phyloP scores from a whole-genome alignment of 2,113 vertebrate species.

The Dicrurus megarhynchus region DNA sequence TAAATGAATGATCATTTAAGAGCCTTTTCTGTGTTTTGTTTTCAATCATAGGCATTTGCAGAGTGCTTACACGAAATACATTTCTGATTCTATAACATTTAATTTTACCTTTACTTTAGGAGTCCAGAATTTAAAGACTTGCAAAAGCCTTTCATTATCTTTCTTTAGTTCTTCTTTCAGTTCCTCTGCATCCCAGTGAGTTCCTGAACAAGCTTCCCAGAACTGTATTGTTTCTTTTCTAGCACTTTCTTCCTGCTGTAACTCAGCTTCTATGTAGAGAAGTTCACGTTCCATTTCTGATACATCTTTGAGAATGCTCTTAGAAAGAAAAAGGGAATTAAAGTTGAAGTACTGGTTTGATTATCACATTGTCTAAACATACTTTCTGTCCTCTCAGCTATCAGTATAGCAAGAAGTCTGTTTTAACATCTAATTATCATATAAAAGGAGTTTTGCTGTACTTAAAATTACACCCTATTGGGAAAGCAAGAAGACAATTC shows the following conservation, averaged over 20 bases:
- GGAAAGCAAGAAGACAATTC: not conserved
- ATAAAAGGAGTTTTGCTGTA: not conserved
- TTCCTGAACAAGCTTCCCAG: constrained; percentile 56
- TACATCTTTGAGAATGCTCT: constrained; percentile 70
- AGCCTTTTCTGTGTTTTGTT: not conserved
- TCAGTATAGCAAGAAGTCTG: not conserved
- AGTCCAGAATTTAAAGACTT: constrained; percentile 57
- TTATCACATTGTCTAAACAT: not conserved
- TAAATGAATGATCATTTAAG: not conserved
- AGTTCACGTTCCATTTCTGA: constrained; percentile 64
- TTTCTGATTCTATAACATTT: not conserved
- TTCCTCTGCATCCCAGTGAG: constrained; percentile 38
- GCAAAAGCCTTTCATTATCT: constrained; percentile 59
- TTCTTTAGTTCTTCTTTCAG: constrained; percentile 61
- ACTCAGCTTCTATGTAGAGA: constrained; percentile 43
- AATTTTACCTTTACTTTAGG: constrained; percentile 59
- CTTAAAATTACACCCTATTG: not conserved
- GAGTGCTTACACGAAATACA: not conserved
- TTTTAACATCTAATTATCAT: not conserved
- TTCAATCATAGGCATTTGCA: not conserved
- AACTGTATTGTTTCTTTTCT: constrained; percentile 53
- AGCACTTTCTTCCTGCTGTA: constrained; percentile 52
- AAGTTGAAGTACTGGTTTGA: not conserved
- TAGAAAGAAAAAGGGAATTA: not conserved
- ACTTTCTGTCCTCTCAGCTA: not conserved